These are phyloP conservation scores for Microctenopoma lineatum DNA, from an alignment of 2,797 vertebrate genomes.

Conservation along the genomic window DNA sequence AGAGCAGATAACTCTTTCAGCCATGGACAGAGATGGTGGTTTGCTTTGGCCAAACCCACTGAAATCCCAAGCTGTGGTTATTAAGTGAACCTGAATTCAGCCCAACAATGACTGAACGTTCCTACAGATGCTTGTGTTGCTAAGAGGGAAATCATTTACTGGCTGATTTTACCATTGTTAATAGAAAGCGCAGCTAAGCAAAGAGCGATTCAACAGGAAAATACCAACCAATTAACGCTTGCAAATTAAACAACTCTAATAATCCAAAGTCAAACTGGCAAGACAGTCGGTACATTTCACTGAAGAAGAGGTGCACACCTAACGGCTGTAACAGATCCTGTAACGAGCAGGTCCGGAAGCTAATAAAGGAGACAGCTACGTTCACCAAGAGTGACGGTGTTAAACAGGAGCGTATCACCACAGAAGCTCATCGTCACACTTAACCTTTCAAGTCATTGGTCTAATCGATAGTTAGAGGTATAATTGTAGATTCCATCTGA, in stretches of 20 bases:
- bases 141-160: background rate
- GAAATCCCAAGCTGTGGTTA: slow-evolving; percentile 37
- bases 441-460: background rate
- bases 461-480: background rate
- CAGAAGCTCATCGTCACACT: slow-evolving; percentile 5
- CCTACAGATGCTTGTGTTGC: slow-evolving; percentile 15
- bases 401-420: slow-evolving; percentile 28
- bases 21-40: slow-evolving; percentile 33
- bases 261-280: background rate
- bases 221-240: background rate
- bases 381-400: slow-evolving; percentile 40
- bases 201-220: background rate
- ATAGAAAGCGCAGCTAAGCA: background rate
- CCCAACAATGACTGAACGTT: background rate
- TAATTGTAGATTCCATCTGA: background rate
- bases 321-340: slow-evolving; percentile 8
- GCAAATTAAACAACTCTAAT: background rate
- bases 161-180: background rate
- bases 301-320: too few species aligned
- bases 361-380: slow-evolving; percentile 26
- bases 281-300: background rate
- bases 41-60: slow-evolving; percentile 43
- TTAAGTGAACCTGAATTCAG: slow-evolving; percentile 31
- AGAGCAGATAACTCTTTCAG: slow-evolving; percentile 70
- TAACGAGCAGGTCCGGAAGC: slow-evolving; percentile 11